Conservation (phyloP, 2,888 invertebrate genomes). For the Mimas tiliae region DNA sequence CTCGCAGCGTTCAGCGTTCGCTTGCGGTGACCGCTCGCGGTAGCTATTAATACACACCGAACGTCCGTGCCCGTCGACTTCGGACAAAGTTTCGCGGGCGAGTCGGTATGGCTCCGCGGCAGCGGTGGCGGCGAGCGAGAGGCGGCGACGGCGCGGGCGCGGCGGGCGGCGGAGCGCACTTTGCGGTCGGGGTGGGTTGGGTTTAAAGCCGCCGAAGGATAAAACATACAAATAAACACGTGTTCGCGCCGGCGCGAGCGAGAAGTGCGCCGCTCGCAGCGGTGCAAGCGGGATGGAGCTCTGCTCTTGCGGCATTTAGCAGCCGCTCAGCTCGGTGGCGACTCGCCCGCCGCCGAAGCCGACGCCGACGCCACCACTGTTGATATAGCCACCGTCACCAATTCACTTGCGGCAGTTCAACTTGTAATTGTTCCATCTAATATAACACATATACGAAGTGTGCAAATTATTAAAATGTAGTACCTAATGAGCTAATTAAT, state of each 20-base stretch:
- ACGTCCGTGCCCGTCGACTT: constrained; percentile 83
- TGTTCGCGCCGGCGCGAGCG: constrained; percentile 87
- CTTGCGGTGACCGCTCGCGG: constrained; percentile 76
- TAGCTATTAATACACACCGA: constrained; percentile 81
- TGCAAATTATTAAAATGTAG: background rate
- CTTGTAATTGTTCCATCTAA: constrained; percentile 18
- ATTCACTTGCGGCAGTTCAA: constrained; percentile 20
- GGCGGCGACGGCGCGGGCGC: constrained; percentile 82
- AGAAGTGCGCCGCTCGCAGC: constrained; percentile 68
- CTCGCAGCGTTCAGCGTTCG: constrained; percentile 44
- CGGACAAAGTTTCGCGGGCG: constrained; percentile 83
- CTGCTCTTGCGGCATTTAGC: constrained; percentile 81
- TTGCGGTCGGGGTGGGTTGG: constrained; percentile 89
- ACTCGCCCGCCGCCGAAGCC: constrained; percentile 51
- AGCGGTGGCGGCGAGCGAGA: constrained; percentile 77
- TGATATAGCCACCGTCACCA: constrained; percentile 18
- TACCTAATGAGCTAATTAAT: too few relatives aligned
- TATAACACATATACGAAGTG: background rate
- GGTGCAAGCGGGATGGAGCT: constrained; percentile 74
- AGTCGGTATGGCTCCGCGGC: constrained; percentile 73
- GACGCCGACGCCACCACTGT: constrained; percentile 22
- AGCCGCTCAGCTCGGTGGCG: constrained; percentile 64
- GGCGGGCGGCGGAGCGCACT: constrained; percentile 85
- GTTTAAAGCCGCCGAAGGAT: constrained; percentile 88
- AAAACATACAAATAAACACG: constrained; percentile 86